Evolutionary conservation across 2,888 invertebrate genomes (phyloP).

Genomic region (Zaprionus lineosus): DNA sequence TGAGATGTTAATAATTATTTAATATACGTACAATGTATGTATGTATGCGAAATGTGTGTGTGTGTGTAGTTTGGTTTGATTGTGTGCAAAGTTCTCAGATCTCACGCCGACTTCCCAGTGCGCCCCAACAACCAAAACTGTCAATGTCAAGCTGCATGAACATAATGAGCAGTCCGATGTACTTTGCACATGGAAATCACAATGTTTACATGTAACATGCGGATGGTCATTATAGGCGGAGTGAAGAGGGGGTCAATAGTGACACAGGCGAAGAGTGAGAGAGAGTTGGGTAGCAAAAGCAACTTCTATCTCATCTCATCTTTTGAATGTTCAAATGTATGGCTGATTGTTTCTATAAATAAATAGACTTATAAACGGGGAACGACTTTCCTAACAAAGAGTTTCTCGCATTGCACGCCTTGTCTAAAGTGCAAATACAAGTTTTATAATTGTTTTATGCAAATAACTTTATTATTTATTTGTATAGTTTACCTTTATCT

Average conservation of each 20-base stretch:
- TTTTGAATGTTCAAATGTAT: too few relatives aligned
- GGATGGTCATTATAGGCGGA: not conserved
- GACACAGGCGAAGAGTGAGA: not conserved
- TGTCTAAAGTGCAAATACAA: too few relatives aligned
- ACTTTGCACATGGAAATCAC: slow-evolving; percentile 24
- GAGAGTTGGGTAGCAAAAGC: too few relatives aligned
- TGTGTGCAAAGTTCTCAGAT: slow-evolving; percentile 32
- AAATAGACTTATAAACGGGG: too few relatives aligned
- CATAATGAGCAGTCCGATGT: slow-evolving; percentile 5
- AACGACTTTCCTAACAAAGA: too few relatives aligned
- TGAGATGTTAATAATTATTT: slow-evolving; percentile 1
- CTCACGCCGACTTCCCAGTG: slow-evolving; percentile 3
- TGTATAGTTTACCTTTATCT: too few relatives aligned
- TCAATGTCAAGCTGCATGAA: not conserved
- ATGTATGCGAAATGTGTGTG: not conserved
- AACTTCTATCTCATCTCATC: too few relatives aligned
- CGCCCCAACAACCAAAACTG: slow-evolving; percentile 2
- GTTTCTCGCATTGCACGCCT: too few relatives aligned
- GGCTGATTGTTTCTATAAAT: too few relatives aligned
- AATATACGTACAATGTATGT: slow-evolving; percentile 2
- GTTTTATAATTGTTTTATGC: too few relatives aligned
- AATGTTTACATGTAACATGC: slow-evolving; percentile 17
- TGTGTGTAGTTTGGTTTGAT: slow-evolving; percentile 1
- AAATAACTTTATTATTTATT: too few relatives aligned
- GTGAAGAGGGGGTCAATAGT: not conserved